A percentile compares a stretch with the other conserved stretches of the same genome.
These are phyloP conservation scores for Pygmarrhopalites habei DNA, from an alignment of 1,140 invertebrate species.

Conservation along the genomic window DNA sequence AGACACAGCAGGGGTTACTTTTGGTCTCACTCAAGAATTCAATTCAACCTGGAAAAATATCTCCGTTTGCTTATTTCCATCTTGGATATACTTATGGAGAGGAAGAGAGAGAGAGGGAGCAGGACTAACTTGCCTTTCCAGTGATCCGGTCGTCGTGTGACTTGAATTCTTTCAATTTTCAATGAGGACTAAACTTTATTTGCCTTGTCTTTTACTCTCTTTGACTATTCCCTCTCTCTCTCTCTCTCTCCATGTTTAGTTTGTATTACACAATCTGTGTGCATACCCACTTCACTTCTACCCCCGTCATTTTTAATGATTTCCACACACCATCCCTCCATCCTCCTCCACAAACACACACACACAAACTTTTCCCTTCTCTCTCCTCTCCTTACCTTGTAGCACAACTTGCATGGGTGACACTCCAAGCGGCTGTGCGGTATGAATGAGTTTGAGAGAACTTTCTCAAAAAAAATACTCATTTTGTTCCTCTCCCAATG, in stretches of 20 bases:
- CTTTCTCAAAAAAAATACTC: too few species aligned
- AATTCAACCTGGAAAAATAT: conserved; percentile 3
- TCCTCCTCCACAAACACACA: too few species aligned
- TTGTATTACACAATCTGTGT: conserved; percentile 1
- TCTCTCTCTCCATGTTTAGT: neutral
- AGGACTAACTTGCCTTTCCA: too few species aligned
- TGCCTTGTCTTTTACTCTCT: conserved; percentile 8
- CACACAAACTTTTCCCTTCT: too few species aligned
- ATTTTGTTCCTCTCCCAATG: too few species aligned
- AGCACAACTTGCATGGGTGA: too few species aligned
- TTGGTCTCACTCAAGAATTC: conserved; percentile 6
- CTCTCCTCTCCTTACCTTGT: too few species aligned
- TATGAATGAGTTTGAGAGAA: too few species aligned
- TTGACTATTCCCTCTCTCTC: too few species aligned
- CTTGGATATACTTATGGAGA: neutral
- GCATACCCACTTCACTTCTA: conserved; percentile 6
- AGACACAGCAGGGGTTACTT: conserved; percentile 6
- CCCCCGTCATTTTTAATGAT: conserved; percentile 1
- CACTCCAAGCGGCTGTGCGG: too few species aligned
- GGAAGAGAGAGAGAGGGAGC: too few species aligned
- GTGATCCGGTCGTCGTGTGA: neutral
- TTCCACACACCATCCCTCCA: too few species aligned
- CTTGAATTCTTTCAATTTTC: neutral
- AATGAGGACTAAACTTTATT: neutral
- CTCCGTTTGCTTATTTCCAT: neutral